A percentile compares a stretch with the other conserved stretches of the same genome.
Evolutionary conservation across 1,140 invertebrate species (phyloP).

Genomic region (Cydia amplana): DNA sequence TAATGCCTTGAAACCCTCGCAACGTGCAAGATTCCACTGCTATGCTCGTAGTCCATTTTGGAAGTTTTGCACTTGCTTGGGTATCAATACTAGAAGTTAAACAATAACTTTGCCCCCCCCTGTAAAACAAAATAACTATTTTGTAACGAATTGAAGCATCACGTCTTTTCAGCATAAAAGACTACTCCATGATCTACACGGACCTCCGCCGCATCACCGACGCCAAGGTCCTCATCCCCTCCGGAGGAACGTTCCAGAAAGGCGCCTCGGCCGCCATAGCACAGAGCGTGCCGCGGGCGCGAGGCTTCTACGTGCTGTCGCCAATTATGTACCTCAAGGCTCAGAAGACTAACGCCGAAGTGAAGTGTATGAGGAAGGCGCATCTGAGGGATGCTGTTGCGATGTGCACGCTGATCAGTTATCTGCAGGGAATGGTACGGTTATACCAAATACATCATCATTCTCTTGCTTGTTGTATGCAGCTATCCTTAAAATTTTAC

Average conservation of each 20-base stretch:
- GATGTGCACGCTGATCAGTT: constrained; percentile 93
- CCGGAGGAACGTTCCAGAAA: constrained; percentile 84
- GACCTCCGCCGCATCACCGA: constrained; percentile 84
- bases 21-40: too few relatives aligned
- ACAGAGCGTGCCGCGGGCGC: constrained; percentile 81
- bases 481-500: too few relatives aligned
- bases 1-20: too few relatives aligned
- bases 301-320: constrained; percentile 82
- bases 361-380: constrained; percentile 91
- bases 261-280: constrained; percentile 90
- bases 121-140: background rate
- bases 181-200: constrained; percentile 85
- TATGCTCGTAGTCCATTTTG: too few relatives aligned
- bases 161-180: constrained; percentile 81
- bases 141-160: constrained; percentile 1
- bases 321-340: constrained; percentile 91
- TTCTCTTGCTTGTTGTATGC: too few relatives aligned
- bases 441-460: too few relatives aligned
- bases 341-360: constrained; percentile 92
- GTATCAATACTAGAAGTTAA: too few relatives aligned
- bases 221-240: constrained; percentile 85
- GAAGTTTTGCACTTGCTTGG: too few relatives aligned
- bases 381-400: constrained; percentile 93
- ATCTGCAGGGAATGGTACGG: constrained; percentile 85
- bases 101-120: background rate